Percentiles rank a stretch among this genome's conserved stretches.
These are phyloP conservation scores for Plebejus anna DNA, from an alignment of 2,888 invertebrate species.

Conservation along the genomic window DNA sequence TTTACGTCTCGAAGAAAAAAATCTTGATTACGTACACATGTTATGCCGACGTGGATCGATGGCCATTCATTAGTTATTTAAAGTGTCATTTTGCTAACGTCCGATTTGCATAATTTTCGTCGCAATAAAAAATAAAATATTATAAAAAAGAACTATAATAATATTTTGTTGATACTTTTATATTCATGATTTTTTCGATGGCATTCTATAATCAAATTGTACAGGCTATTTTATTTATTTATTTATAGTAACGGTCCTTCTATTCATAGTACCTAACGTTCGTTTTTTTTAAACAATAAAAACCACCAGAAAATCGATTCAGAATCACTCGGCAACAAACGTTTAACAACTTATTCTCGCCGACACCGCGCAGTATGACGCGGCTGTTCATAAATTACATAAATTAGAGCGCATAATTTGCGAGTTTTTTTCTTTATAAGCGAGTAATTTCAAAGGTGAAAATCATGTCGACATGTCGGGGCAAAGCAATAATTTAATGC, in stretches of 20 bases:
- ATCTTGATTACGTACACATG: slow-evolving; percentile 9
- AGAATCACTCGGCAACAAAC: not conserved
- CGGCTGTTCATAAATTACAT: slow-evolving; percentile 3
- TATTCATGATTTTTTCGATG: not conserved
- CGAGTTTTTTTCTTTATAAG: slow-evolving; percentile 26
- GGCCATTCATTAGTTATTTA: slow-evolving; percentile 2
- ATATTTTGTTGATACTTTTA: not conserved
- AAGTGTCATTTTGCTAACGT: slow-evolving; percentile 5
- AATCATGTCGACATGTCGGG: slow-evolving; percentile 40
- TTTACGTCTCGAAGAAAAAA: slow-evolving; percentile 11
- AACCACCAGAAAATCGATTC: not conserved
- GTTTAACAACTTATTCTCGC: not conserved
- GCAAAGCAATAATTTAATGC: slow-evolving; percentile 42
- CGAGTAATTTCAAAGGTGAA: slow-evolving; percentile 39
- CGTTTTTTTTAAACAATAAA: not conserved
- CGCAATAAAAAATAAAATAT: slow-evolving; percentile 1
- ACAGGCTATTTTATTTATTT: not conserved
- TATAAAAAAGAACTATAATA: not conserved
- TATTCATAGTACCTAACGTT: not conserved
- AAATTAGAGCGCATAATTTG: slow-evolving; percentile 28
- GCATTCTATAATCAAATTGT: not conserved
- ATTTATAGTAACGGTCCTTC: too few species aligned
- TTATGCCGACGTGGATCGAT: not conserved
- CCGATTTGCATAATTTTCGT: not conserved
- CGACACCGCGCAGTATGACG: not conserved